Evolutionary conservation across 2,888 invertebrate genomes (phyloP).

Genomic region (Nomada lathburiana): DNA sequence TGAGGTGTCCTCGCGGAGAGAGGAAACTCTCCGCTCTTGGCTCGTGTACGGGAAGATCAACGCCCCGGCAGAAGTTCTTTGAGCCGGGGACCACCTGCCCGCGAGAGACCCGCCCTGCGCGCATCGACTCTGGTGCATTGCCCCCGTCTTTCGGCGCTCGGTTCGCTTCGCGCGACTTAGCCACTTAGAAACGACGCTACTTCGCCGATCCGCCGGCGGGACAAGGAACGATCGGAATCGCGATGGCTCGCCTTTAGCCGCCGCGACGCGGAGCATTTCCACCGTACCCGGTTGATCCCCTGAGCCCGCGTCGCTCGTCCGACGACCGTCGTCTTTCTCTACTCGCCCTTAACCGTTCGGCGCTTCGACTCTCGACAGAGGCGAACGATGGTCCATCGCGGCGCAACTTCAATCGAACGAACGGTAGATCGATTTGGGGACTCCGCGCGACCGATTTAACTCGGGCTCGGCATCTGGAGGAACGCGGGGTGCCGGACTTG

Average conservation of each 20-base stretch:
- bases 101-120: conserved; percentile 72
- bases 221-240: conserved; percentile 15
- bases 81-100: conserved; percentile 84
- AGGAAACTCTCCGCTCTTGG: conserved; percentile 45
- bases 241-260: conserved; percentile 1
- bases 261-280: conserved; percentile 7
- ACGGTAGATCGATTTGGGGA: neutral
- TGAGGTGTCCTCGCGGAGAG: conserved; percentile 24
- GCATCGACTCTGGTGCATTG: conserved; percentile 76
- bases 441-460: neutral
- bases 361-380: neutral
- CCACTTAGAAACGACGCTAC: conserved; percentile 68
- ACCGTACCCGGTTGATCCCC: neutral
- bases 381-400: neutral
- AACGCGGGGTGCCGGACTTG: neutral
- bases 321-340: neutral
- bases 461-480: neutral
- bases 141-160: conserved; percentile 75
- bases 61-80: conserved; percentile 82
- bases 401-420: neutral
- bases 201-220: neutral
- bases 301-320: neutral
- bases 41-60: conserved; percentile 76
- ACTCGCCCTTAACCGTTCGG: conserved; percentile 5
- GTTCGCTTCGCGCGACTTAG: conserved; percentile 79